Base-by-base conservation (phyloP, 2,888 invertebrate genomes). In the Agelastica alni region DNA sequence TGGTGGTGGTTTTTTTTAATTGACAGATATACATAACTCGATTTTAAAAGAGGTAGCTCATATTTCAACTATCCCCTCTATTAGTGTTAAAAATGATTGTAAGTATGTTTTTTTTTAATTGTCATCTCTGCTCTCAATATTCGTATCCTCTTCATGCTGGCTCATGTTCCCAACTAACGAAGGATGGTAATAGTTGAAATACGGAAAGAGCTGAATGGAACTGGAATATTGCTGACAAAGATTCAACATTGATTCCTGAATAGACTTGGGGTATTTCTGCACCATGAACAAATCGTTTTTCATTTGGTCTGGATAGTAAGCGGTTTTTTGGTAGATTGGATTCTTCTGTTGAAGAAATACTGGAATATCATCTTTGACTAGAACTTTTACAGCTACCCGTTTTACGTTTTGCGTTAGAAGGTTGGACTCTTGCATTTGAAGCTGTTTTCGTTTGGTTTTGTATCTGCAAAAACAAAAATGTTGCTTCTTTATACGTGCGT, bases 361-460 rank as follows among this genome's bases (percentile, higher is more conserved):
- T 28, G 84, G 85, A 63, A 87, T 85, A 66, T 91, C 91, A 68
- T 93, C 92, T 60, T 91, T 85, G 1, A 96, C 93, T 47, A 96
- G 77, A 0, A 96, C 93, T 77, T 95, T 93, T 0, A 96, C 94
- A 0, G 95, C 94, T 0, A 95, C 95, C 74, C 93, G 87, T 63
- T 93, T 85, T 0, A 89, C 90, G 62, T 85, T 87, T 56, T 83
- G 81, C 20, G 82, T 84, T 9, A 87, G 75, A 77, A 87, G 78
- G 0, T 83, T 84, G 12, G 74, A 67, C 64, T 90, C 86, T 67
- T 89, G 88, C 78, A 91, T 88, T 70, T 95, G 93, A 44, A 94
- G 82, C 70, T 94, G 93, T 77, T 95, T 93, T 71, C 96, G 81
- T 75, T 96, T 96, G 7, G 96, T 96, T 77, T 96, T 96, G 78